Percentiles rank a stretch among this genome's conserved stretches.
phyloP scores from a whole-genome alignment of 2,113 vertebrate genomes.

The Gila orcuttii region DNA sequence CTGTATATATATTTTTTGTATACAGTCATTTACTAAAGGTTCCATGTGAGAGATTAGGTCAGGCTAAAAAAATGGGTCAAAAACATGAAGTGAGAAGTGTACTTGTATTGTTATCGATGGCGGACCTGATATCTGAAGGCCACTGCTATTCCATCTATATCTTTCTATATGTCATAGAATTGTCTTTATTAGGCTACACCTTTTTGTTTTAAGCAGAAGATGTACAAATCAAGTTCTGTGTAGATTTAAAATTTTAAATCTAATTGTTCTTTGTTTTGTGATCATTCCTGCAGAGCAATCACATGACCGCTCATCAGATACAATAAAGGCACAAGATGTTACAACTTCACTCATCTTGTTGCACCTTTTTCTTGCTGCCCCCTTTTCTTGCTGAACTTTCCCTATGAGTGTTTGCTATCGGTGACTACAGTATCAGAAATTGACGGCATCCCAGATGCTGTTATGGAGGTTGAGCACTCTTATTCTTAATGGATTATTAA shows the following conservation, averaged over 20 bases:
- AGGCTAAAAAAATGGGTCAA: constrained; percentile 58
- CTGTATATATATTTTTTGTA: too few relatives aligned
- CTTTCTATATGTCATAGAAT: too few relatives aligned
- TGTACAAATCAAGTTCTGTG: constrained; percentile 74
- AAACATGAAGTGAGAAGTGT: too few relatives aligned
- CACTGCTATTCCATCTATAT: too few relatives aligned
- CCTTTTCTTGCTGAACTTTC: background rate
- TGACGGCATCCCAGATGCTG: background rate
- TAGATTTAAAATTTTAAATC: background rate
- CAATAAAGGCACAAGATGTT: background rate
- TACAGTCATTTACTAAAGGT: constrained; percentile 70
- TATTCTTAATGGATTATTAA: too few relatives aligned
- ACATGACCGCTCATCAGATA: background rate
- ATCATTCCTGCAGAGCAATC: background rate
- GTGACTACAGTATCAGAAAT: background rate
- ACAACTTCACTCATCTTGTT: background rate
- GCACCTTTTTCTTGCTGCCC: background rate
- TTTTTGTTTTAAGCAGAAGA: constrained; percentile 61
- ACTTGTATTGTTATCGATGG: constrained; percentile 85
- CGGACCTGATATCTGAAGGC: constrained; percentile 87
- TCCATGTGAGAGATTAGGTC: constrained; percentile 82
- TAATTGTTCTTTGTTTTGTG: background rate
- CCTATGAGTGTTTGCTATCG: background rate
- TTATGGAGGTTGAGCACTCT: background rate
- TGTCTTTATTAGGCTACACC: too few relatives aligned